These are phyloP conservation scores for Copidosoma aretas DNA, from an alignment of 2,888 invertebrate species.

Conservation along the genomic window DNA sequence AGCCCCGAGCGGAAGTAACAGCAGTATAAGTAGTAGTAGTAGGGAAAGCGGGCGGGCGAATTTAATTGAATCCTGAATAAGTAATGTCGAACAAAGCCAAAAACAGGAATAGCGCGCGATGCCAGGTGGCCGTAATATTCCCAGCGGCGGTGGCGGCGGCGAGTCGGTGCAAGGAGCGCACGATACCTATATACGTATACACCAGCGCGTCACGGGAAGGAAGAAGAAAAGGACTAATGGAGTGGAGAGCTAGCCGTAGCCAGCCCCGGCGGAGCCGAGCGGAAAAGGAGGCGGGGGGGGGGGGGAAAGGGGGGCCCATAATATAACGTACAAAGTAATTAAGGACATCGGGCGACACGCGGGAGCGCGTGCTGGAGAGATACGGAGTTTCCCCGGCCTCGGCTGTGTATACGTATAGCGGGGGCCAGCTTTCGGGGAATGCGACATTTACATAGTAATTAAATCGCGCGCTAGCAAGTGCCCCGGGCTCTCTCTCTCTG, in stretches of 20 bases:
- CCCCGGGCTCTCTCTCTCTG: constrained; percentile 45
- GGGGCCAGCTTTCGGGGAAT: constrained; percentile 58
- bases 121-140: constrained; percentile 31
- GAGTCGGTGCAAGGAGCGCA: too few relatives aligned
- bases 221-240: constrained; percentile 37
- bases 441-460: constrained; percentile 64
- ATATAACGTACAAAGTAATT: constrained; percentile 63
- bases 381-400: constrained; percentile 15
- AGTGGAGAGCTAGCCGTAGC: constrained; percentile 18
- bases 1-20: too few relatives aligned
- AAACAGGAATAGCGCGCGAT: constrained; percentile 27
- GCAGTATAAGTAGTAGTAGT: too few relatives aligned
- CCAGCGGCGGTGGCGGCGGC: background rate
- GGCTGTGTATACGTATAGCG: too few relatives aligned
- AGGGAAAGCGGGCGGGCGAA: background rate
- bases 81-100: constrained; percentile 39
- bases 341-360: constrained; percentile 62
- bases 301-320: constrained; percentile 51
- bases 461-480: constrained; percentile 62
- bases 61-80: constrained; percentile 36
- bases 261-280: background rate
- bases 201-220: background rate
- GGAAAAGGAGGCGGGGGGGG: background rate
- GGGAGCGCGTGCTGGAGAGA: constrained; percentile 36
- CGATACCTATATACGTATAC: background rate